Base-by-base conservation (phyloP, 2,113 vertebrate species). In the Mirounga angustirostris region DNA sequence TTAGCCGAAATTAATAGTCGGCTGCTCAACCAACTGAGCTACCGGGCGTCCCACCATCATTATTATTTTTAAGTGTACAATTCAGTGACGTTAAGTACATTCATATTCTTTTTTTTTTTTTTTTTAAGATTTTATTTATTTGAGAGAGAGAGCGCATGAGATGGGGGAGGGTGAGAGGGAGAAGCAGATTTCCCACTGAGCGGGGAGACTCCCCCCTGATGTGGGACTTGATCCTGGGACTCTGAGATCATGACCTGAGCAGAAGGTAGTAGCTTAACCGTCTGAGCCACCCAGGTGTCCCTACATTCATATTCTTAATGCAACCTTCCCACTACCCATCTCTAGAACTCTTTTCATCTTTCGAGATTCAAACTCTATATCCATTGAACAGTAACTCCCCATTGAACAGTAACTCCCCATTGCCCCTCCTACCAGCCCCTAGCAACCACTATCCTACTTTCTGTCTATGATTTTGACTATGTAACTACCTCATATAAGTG, bases 11-110 rank as follows among this genome's bases (percentile, higher is more conserved):
- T 67, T 15, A 28, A 65, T 30, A 67, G 14, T n/a, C 3, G 15
- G 30, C 65, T 3, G 3, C 7, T 8, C 30, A 67, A n/a, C 65
- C 3, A 15, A 67, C 65, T 58, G 30, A 67, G 65, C 65, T 8
- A 67, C 65, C 16, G n/a, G 30, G 65, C 0, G 6, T 18, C 65
- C 30, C 65, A 74, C 56, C n/a, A 19, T 83, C 59, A 91, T 94
- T 90, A 52, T 43, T 36, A 95, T 86, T 90, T 93, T 85, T 79
- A 91, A 46, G 30, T 80, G 28, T 76, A 80, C 24, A 80, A 63
- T 43, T 94, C 30, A 90, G 28, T 79, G 65, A 21, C 54, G 43
- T 22, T 93, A 93, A 83, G 33, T 36, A 54, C 28, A 74, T 89
- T 89, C 46, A 50, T 86, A 91, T 40, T 74, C 10, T 74, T 81